These are phyloP conservation scores for Forficula auricularia DNA, from an alignment of 1,140 invertebrate species.

Conservation along the genomic window DNA sequence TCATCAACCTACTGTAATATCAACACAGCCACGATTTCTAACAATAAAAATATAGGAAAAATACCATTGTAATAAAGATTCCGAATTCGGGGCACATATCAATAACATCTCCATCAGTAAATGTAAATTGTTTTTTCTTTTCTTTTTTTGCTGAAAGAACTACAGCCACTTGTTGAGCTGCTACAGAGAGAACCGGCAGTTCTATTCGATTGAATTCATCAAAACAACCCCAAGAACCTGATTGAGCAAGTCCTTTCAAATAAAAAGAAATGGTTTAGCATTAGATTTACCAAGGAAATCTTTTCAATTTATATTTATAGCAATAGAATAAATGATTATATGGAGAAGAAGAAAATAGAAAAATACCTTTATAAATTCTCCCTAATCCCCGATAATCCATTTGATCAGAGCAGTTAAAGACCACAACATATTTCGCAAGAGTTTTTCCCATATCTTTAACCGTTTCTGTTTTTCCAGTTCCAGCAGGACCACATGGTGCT, in stretches of 20 bases:
- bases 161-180: constrained; percentile 89
- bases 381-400: constrained; percentile 91
- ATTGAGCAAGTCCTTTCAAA: constrained; percentile 65
- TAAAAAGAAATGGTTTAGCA: background rate
- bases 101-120: constrained; percentile 86
- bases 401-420: constrained; percentile 97
- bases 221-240: constrained; percentile 92
- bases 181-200: constrained; percentile 84
- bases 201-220: constrained; percentile 95
- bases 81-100: constrained; percentile 91
- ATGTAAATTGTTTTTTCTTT: constrained; percentile 68
- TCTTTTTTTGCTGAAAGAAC: constrained; percentile 83
- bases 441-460: constrained; percentile 97
- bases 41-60: background rate
- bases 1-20: too few relatives aligned
- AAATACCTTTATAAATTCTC: constrained; percentile 61
- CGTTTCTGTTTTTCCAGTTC: constrained; percentile 93
- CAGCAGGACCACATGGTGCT: constrained; percentile 84
- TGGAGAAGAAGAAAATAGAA: constrained; percentile 1
- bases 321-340: background rate
- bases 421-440: constrained; percentile 90
- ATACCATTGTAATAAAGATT: constrained; percentile 93
- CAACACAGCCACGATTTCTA: too few relatives aligned
- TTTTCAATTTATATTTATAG: background rate
- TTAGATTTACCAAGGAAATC: background rate